Evolutionary conservation across 2,888 invertebrate genomes (phyloP).

Genomic region (Spialia ferax): DNA sequence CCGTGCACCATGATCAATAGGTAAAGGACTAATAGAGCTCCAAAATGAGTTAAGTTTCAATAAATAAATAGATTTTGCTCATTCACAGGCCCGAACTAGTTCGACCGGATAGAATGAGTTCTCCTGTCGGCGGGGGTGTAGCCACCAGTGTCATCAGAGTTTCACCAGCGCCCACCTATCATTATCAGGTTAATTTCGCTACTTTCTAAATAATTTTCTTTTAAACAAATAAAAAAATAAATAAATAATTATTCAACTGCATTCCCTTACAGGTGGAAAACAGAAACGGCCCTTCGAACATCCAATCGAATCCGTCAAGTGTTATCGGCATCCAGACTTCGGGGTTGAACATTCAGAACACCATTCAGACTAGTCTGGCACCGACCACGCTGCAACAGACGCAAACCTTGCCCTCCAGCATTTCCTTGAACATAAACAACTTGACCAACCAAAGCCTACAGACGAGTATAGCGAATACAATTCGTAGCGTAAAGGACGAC

Average conservation of each 20-base stretch:
- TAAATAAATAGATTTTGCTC: not conserved
- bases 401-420: conserved; percentile 66
- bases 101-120: conserved; percentile 86
- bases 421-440: conserved; percentile 68
- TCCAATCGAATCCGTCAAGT: conserved; percentile 67
- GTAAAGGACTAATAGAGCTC: too few species aligned
- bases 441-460: conserved; percentile 58
- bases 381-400: conserved; percentile 60
- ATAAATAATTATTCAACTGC: too few species aligned
- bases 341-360: conserved; percentile 57
- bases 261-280: conserved; percentile 67
- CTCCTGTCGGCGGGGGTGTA: conserved; percentile 79
- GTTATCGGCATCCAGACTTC: conserved; percentile 68
- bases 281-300: conserved; percentile 70
- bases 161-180: conserved; percentile 90
- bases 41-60: too few species aligned
- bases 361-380: conserved; percentile 51
- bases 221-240: too few species aligned
- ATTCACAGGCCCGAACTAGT: conserved; percentile 89
- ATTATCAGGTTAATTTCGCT: conserved; percentile 70
- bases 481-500: conserved; percentile 64
- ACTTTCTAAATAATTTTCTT: not conserved
- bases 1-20: too few species aligned
- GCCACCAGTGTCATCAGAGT: conserved; percentile 94
- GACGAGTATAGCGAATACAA: conserved; percentile 66